phyloP scores from a whole-genome alignment of 2,888 invertebrate species.

The Lasioglossum villosulum region DNA sequence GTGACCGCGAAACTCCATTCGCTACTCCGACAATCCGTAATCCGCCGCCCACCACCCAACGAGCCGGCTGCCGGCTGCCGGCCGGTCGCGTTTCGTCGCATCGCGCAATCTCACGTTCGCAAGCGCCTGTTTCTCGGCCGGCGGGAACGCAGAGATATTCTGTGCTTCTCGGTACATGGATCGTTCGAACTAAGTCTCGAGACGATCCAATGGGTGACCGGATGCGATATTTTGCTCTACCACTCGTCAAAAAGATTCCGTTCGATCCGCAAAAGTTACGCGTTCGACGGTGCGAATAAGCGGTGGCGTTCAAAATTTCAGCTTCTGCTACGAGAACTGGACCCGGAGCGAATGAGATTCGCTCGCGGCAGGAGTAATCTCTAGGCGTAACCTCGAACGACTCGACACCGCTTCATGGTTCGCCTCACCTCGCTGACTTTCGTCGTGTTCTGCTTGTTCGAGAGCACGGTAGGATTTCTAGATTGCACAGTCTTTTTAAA shows the following conservation, averaged over 20 bases:
- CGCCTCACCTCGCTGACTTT: not conserved
- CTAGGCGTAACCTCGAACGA: not conserved
- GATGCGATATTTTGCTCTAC: slow-evolving; percentile 59
- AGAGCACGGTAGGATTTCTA: not conserved
- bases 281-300: slow-evolving; percentile 49
- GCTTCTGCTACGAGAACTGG: not conserved
- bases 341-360: not conserved
- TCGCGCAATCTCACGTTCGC: not conserved
- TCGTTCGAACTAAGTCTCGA: slow-evolving; percentile 6
- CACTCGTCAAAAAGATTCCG: slow-evolving; percentile 46
- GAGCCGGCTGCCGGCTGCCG: not conserved
- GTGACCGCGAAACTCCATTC: not conserved
- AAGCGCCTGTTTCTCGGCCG: not conserved
- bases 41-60: not conserved
- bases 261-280: slow-evolving; percentile 6
- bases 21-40: not conserved
- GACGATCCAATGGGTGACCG: slow-evolving; percentile 65
- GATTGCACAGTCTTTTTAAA: not conserved
- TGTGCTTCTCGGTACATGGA: slow-evolving; percentile 65
- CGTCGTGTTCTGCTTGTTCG: not conserved
- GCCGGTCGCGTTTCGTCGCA: not conserved
- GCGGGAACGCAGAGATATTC: not conserved
- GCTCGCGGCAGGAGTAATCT: not conserved
- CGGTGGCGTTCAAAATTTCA: slow-evolving; percentile 29
- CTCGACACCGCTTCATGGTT: not conserved